Conservation (phyloP, 2,888 invertebrate genomes). For the Biston stratarius region DNA sequence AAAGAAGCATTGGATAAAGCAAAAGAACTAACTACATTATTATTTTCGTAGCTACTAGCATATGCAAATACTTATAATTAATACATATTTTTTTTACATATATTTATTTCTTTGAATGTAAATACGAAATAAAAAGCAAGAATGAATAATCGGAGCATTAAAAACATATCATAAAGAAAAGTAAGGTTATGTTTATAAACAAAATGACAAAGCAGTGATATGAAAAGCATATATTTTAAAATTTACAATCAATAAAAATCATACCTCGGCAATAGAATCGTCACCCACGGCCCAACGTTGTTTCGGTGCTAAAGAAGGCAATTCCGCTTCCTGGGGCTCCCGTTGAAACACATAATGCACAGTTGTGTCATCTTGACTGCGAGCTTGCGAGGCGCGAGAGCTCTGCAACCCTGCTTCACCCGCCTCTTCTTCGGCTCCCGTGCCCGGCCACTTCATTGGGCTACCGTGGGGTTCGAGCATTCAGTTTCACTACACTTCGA, state of each 20-base stretch:
- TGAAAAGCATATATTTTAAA: background rate
- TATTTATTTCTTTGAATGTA: background rate
- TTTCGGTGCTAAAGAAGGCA: constrained; percentile 91
- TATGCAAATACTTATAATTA: background rate
- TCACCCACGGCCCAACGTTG: constrained; percentile 96
- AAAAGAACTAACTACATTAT: background rate
- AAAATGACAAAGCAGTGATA: constrained; percentile 37
- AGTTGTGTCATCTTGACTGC: constrained; percentile 94
- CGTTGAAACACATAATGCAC: constrained; percentile 96
- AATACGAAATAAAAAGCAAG: constrained; percentile 6
- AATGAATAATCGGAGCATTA: background rate
- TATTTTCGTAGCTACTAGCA: background rate
- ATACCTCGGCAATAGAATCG: constrained; percentile 94
- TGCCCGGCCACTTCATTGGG: constrained; percentile 93
- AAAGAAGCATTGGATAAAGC: constrained; percentile 18
- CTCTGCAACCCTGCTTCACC: constrained; percentile 84
- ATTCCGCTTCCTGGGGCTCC: constrained; percentile 93
- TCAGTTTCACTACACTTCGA: constrained; percentile 79
- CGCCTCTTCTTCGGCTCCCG: constrained; percentile 89
- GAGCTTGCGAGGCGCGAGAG: constrained; percentile 89
- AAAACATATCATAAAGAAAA: constrained; percentile 18
- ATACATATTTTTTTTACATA: background rate
- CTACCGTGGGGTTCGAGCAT: constrained; percentile 87
- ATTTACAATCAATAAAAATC: constrained; percentile 47
- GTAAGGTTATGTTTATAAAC: constrained; percentile 55